These are phyloP conservation scores for Agapornis roseicollis DNA, from an alignment of 2,113 vertebrate species.

Conservation along the genomic window DNA sequence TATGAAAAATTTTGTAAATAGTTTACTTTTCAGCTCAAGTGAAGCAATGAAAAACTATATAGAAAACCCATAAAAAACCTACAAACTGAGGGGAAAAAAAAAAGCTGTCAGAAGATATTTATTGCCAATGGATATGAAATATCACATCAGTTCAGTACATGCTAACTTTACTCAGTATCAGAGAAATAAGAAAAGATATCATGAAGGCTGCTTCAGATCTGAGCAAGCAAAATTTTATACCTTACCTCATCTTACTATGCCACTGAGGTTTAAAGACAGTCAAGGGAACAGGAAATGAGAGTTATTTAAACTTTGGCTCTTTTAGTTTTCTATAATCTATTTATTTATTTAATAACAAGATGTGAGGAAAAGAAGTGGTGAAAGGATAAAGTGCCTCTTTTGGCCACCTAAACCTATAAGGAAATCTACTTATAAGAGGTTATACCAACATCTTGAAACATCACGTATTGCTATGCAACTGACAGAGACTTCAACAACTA, in stretches of 20 bases:
- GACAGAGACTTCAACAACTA: not conserved
- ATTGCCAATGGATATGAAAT: not conserved
- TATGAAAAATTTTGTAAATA: not conserved
- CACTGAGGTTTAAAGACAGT: not conserved
- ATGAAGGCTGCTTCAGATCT: not conserved
- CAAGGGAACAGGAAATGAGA: not conserved
- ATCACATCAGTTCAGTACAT: not conserved
- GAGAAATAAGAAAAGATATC: not conserved
- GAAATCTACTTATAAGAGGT: not conserved
- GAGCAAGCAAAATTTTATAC: not conserved
- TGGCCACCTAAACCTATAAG: not conserved
- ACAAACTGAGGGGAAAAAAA: not conserved
- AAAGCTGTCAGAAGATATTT: not conserved
- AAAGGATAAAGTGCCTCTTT: not conserved
- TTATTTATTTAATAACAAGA: not conserved
- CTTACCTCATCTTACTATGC: not conserved
- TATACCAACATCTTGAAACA: not conserved
- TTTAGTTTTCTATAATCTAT: not conserved
- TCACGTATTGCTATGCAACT: fast-evolving
- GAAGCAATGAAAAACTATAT: not conserved
- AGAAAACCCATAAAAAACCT: not conserved
- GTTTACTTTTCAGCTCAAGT: not conserved
- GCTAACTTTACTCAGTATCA: not conserved
- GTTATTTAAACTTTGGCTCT: not conserved
- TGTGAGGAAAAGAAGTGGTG: not conserved